Evolutionary conservation across 2,797 vertebrate genomes (phyloP).

Genomic region (Acanthopagrus latus): DNA sequence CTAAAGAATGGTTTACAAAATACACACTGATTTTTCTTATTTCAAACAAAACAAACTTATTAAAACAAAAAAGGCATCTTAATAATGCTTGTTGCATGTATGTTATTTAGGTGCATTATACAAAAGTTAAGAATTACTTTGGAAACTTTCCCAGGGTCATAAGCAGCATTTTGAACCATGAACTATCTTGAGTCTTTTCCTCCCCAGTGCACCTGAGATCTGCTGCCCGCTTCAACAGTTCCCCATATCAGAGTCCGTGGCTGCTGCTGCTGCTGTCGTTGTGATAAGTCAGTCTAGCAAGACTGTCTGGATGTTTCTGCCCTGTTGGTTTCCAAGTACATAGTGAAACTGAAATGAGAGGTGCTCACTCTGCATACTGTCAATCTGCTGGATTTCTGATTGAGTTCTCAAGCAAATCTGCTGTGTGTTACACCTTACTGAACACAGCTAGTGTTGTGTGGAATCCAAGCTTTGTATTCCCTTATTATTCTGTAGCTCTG

Average conservation of each 20-base stretch:
- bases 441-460: not conserved
- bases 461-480: not conserved
- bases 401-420: slow-evolving; percentile 20
- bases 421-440: not conserved
- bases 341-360: slow-evolving; percentile 45
- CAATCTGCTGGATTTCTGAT: slow-evolving; percentile 39
- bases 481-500: not conserved
- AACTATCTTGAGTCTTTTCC: slow-evolving; percentile 36
- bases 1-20: not conserved
- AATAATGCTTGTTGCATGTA: not conserved
- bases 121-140: slow-evolving; percentile 6
- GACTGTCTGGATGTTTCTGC: slow-evolving; percentile 46
- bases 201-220: slow-evolving; percentile 44
- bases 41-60: not conserved
- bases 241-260: slow-evolving; percentile 17
- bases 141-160: not conserved
- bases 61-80: not conserved
- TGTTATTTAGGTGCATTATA: not conserved
- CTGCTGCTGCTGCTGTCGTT: slow-evolving; percentile 29
- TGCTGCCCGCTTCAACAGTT: slow-evolving; percentile 40
- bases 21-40: not conserved
- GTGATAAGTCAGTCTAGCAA: slow-evolving; percentile 46
- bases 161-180: slow-evolving; percentile 16
- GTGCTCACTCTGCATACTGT: slow-evolving; percentile 34
- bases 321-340: slow-evolving; percentile 37